These are phyloP conservation scores for Chelonus formosanus DNA, from an alignment of 2,888 invertebrate species.

Conservation along the genomic window DNA sequence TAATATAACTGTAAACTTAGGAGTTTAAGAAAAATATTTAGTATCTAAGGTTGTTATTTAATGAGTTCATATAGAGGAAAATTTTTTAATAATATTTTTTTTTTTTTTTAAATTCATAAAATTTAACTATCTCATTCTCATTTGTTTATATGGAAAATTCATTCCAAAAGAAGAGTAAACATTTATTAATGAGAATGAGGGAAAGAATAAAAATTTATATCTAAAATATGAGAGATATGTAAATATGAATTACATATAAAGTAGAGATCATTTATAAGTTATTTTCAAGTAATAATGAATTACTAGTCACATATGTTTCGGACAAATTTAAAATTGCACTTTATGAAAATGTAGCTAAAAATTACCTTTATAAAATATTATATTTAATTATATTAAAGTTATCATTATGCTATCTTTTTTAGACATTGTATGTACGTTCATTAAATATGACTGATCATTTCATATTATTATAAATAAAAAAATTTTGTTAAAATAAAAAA, in stretches of 20 bases:
- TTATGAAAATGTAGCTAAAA: no score
- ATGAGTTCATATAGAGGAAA: no score
- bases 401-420: slow-evolving; percentile 36
- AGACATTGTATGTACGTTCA: slow-evolving; percentile 42
- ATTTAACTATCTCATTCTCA: neutral
- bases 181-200: neutral
- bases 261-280: slow-evolving; percentile 53
- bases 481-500: slow-evolving; percentile 53
- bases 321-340: no score
- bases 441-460: slow-evolving; percentile 46
- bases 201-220: slow-evolving; percentile 20
- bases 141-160: no score
- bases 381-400: slow-evolving; percentile 21
- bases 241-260: slow-evolving; percentile 39
- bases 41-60: no score
- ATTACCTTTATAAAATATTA: slow-evolving; percentile 15
- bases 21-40: no score
- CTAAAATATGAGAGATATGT: slow-evolving; percentile 20
- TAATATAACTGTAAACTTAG: no score
- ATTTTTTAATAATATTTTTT: no score
- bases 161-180: no score
- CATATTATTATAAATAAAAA: no score
- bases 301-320: slow-evolving; percentile 55
- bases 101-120: no score
- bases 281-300: slow-evolving; percentile 57